A percentile compares a stretch with the other conserved stretches of the same genome.
These are phyloP conservation scores for Daphoenositta chrysoptera DNA, from an alignment of 2,113 vertebrate genomes.

Conservation along the genomic window DNA sequence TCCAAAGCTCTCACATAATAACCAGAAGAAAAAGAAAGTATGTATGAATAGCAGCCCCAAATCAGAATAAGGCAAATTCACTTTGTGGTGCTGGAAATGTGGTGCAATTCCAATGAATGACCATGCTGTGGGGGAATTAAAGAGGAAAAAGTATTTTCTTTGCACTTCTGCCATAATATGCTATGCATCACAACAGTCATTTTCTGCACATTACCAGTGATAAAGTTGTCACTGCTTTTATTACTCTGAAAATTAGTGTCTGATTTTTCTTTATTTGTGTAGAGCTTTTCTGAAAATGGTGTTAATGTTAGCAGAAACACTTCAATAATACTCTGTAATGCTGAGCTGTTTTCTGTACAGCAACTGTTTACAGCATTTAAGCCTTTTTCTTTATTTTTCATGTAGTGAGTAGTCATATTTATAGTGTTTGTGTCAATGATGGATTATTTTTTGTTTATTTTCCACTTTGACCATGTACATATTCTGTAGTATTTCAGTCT, in stretches of 20 bases:
- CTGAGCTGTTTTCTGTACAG: neutral
- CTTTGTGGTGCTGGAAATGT: neutral
- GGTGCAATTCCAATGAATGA: neutral
- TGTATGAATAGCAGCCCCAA: neutral
- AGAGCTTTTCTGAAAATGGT: neutral
- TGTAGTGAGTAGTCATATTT: neutral
- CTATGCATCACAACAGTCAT: neutral
- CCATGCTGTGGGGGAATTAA: neutral
- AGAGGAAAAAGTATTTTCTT: neutral
- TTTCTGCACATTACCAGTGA: neutral
- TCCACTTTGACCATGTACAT: neutral
- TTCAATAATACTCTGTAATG: neutral
- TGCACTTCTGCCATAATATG: neutral
- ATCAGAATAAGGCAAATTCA: neutral
- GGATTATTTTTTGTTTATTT: neutral
- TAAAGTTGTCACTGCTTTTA: constrained; percentile 1
- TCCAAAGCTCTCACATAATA: neutral
- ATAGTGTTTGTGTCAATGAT: neutral
- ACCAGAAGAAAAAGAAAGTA: rapidly evolving
- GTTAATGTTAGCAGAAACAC: neutral
- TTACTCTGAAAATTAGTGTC: neutral
- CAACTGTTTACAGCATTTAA: neutral
- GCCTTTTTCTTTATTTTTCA: neutral
- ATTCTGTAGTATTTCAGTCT: neutral
- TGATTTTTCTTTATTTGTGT: neutral